These are phyloP conservation scores for Acanthiza pusilla DNA, from an alignment of 2,797 vertebrate genomes.

Conservation along the genomic window DNA sequence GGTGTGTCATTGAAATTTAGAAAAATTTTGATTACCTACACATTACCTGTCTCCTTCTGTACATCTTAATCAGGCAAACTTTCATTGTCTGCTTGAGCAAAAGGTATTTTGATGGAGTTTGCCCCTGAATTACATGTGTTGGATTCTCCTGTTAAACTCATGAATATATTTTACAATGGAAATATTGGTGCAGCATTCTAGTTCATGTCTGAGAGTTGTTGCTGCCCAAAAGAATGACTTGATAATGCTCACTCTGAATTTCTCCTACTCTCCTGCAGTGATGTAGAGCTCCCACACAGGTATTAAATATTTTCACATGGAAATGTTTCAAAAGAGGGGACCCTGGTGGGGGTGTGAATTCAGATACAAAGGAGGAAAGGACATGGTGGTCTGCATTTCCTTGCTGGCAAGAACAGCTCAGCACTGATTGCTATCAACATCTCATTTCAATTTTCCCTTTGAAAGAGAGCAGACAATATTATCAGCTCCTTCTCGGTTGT, in stretches of 20 bases:
- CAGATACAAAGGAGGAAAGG: not conserved
- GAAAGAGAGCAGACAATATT: slow-evolving; percentile 20
- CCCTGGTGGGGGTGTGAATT: not conserved
- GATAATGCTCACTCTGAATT: not conserved
- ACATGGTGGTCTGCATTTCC: not conserved
- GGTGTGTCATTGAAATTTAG: not conserved
- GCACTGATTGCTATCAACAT: slow-evolving; percentile 13
- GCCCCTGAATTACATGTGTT: not conserved
- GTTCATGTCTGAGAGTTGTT: not conserved
- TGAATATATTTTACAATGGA: not conserved
- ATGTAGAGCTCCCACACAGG: fast-evolving
- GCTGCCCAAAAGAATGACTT: not conserved
- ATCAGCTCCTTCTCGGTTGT: not conserved
- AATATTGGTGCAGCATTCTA: not conserved
- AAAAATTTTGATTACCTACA: fast-evolving
- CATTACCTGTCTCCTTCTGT: not conserved
- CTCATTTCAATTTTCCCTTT: slow-evolving; percentile 43
- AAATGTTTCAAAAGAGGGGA: not conserved
- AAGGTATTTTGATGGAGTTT: not conserved
- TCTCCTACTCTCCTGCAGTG: not conserved
- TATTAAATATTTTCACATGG: not conserved
- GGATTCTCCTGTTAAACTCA: not conserved
- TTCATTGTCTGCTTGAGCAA: not conserved
- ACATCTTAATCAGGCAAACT: not conserved
- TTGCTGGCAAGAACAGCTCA: not conserved